These are phyloP conservation scores for Heteromormyrus szaboi DNA, from an alignment of 2,797 vertebrate species.

Conservation along the genomic window DNA sequence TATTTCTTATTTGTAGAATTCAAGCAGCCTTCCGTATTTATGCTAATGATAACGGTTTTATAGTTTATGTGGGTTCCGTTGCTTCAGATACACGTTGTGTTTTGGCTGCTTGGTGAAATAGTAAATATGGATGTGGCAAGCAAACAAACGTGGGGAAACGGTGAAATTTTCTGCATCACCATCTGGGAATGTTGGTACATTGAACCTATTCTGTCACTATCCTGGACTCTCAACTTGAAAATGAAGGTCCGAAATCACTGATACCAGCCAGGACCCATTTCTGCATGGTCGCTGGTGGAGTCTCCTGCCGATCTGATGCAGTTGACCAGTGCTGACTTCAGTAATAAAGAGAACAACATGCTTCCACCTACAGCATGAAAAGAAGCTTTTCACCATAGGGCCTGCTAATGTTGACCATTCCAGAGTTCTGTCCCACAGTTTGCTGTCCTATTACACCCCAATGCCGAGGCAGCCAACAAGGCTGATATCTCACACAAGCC, in stretches of 20 bases:
- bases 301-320: slow-evolving; percentile 52
- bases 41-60: slow-evolving; percentile 37
- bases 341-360: slow-evolving; percentile 42
- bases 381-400: slow-evolving; percentile 9
- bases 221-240: slow-evolving; percentile 56
- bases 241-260: slow-evolving; percentile 54
- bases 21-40: slow-evolving; percentile 40
- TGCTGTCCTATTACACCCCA: not conserved
- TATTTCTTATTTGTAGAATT: slow-evolving; percentile 28
- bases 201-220: slow-evolving; percentile 37
- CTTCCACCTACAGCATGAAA: slow-evolving; percentile 26
- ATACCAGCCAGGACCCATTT: slow-evolving; percentile 54
- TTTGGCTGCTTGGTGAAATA: slow-evolving; percentile 35
- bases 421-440: slow-evolving; percentile 7
- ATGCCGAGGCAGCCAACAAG: not conserved
- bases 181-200: slow-evolving; percentile 22
- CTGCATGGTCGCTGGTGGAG: slow-evolving; percentile 44
- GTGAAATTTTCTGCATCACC: not conserved
- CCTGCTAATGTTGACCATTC: not conserved
- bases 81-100: slow-evolving; percentile 49
- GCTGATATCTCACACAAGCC: not conserved
- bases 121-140: slow-evolving; percentile 57
- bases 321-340: slow-evolving; percentile 54
- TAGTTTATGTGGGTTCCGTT: slow-evolving; percentile 55
- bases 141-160: slow-evolving; percentile 8